Evolutionary conservation across 2,888 invertebrate genomes (phyloP).

Genomic region (Druceiella hillmani): DNA sequence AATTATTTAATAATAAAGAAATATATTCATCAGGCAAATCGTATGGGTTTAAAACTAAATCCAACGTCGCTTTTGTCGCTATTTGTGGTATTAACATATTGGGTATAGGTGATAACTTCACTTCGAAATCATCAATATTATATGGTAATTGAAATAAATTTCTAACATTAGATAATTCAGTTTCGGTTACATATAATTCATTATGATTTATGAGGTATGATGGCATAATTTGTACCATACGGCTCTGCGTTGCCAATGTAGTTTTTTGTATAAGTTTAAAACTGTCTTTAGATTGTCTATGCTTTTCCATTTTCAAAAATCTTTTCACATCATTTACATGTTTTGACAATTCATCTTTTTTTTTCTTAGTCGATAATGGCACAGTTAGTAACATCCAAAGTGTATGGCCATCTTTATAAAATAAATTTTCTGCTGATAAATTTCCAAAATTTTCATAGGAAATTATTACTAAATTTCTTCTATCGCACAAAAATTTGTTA

Average conservation of each 20-base stretch:
- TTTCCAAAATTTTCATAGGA: conserved; percentile 39
- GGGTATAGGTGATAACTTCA: conserved; percentile 38
- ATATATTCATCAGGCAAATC: conserved; percentile 45
- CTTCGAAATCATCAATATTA: conserved; percentile 27
- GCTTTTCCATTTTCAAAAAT: too few species aligned
- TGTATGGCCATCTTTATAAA: conserved; percentile 42
- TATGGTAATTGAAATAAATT: conserved; percentile 32
- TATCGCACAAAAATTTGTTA: too few species aligned
- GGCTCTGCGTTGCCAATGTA: too few species aligned
- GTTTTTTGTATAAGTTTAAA: too few species aligned
- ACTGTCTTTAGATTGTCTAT: too few species aligned
- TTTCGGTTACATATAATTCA: conserved; percentile 34
- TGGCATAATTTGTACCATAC: conserved; percentile 39
- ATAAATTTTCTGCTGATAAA: conserved; percentile 42
- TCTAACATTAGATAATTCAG: conserved; percentile 36
- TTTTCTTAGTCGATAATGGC: conserved; percentile 31
- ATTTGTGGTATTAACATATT: conserved; percentile 36
- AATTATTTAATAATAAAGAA: conserved; percentile 57
- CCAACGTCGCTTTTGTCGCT: conserved; percentile 39
- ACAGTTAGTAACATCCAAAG: conserved; percentile 41
- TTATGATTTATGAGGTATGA: conserved; percentile 32
- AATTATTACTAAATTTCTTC: too few species aligned
- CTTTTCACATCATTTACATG: conserved; percentile 25
- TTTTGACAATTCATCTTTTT: conserved; percentile 27
- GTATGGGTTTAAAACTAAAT: conserved; percentile 39